Evolutionary conservation across 2,888 invertebrate species (phyloP).

Genomic region (Lepeophtheirus nordmannii): DNA sequence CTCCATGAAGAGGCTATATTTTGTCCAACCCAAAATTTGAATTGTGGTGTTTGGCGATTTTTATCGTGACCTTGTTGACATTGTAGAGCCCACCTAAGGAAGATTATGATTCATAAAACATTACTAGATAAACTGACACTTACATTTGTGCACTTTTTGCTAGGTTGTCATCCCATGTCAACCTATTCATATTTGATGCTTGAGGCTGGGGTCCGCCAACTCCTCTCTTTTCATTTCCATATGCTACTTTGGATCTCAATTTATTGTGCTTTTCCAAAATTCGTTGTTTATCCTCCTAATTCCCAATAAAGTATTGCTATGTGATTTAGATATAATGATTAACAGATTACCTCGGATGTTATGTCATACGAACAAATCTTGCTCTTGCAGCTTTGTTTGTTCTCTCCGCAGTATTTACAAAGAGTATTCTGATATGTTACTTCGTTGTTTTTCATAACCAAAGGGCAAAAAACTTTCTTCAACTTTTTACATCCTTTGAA

Average conservation of each 20-base stretch:
- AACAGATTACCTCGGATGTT: not conserved
- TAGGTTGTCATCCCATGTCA: not conserved
- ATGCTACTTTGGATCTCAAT: conserved; percentile 5
- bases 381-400: not conserved
- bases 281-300: not conserved
- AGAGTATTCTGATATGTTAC: not conserved
- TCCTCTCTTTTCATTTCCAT: not conserved
- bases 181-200: not conserved
- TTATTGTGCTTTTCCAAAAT: not conserved
- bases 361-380: not conserved
- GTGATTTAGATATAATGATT: not conserved
- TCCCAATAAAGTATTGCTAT: no score
- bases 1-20: not conserved
- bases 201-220: not conserved
- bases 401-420: not conserved
- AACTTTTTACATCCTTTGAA: not conserved
- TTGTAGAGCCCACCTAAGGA: not conserved
- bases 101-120: not conserved
- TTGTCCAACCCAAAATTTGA: not conserved
- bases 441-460: not conserved
- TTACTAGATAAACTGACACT: not conserved
- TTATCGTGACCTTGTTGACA: not conserved
- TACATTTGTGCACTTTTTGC: conserved; percentile 9
- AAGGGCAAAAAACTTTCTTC: not conserved
- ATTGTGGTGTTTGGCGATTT: not conserved